Base-by-base conservation (phyloP, 2,888 invertebrate species). In the Elysia crispata region DNA sequence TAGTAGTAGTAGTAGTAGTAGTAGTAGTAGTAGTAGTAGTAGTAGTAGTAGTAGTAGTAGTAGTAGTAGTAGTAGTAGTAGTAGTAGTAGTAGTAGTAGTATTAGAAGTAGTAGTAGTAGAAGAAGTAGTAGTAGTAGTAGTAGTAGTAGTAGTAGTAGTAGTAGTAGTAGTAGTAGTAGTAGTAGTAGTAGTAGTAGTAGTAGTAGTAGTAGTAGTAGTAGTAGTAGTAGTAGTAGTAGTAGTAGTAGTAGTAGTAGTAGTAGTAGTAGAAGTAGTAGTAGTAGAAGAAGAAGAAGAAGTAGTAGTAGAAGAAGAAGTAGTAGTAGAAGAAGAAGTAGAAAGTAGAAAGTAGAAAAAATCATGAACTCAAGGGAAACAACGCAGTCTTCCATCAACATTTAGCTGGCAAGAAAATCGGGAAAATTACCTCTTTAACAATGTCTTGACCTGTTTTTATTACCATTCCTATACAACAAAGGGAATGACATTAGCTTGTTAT, bases 241-340 rank as follows among this genome's bases (percentile, higher is more conserved):
- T 15, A 13, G 41, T 1, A 1, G 31, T 11, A 3, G 33, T 28
- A 15, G 28, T 41, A 50, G 50, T 73, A 18, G 50, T 11, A 41
- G 41, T 1, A 13, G 41, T 18, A n/a, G 49, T 18, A 13, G 72
- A 41, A 8, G n/a, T 0, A 8, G 23, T n/a, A n/a, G 50, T 3
- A 20, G 20, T 18, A 23, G 30, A n/a, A 18, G n/a, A 31, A 13
- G 15, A 3, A 20, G 28, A 25, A 1, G 8, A 25, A 72, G 41
- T 41, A 33, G 13, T 41, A 72, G 49, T 41, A 50, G 41, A 33
- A 72, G n/a, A 72, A 33, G 41, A 50, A 72, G 72, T 41, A 72
- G 41, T 18, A 72, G 41, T 41, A 33, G 41, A 72, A 72, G 72
- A 72, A 72, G 41, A 33, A 50, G 41, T 41, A 33, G 41, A 72